A percentile compares a stretch with the other conserved stretches of the same genome.
Conservation (phyloP, 2,888 invertebrate species). For the Melieria picta region DNA sequence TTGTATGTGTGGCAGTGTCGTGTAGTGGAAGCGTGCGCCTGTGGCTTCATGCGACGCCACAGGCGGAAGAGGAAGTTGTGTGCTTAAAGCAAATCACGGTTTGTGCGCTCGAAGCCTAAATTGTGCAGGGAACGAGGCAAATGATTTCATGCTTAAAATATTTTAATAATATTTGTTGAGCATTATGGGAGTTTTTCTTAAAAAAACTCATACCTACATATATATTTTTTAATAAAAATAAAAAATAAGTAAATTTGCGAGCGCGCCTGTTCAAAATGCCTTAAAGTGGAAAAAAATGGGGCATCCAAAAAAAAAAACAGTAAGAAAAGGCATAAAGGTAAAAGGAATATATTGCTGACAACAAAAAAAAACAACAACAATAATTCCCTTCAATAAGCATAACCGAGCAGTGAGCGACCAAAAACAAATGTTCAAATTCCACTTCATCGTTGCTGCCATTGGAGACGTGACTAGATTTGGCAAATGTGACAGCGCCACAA, state of each 20-base stretch:
- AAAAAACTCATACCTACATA: no score
- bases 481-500: neutral
- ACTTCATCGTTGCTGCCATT: conserved; percentile 12
- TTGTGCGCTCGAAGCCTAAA: neutral
- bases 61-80: neutral
- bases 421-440: conserved; percentile 6
- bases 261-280: neutral
- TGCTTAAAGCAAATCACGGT: neutral
- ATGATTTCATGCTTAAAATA: no score
- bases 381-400: neutral
- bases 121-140: no score
- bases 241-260: neutral
- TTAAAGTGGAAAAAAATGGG: neutral
- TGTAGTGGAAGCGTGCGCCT: neutral
- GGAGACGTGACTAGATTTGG: conserved; percentile 18
- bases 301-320: neutral
- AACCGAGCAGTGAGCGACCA: neutral
- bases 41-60: neutral
- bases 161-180: no score
- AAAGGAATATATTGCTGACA: neutral
- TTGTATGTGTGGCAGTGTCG: neutral
- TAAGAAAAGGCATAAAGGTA: neutral
- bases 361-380: neutral
- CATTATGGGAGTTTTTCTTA: no score
- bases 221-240: neutral